Base-by-base conservation (phyloP, 2,113 vertebrate genomes). In the Blennius ocellaris region DNA sequence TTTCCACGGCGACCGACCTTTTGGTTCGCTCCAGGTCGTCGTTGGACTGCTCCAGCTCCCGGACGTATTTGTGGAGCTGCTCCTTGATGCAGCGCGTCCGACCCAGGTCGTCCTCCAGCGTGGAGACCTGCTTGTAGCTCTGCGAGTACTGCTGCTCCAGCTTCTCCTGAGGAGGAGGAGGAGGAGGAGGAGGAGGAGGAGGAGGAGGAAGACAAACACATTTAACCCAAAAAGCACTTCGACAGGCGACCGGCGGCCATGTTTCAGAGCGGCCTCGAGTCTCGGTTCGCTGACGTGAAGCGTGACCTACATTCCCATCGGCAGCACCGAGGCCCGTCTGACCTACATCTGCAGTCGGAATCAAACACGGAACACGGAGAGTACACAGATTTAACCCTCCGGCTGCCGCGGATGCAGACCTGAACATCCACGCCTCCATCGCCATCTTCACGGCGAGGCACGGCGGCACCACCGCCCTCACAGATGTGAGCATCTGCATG, bases 21-120 rank as follows among this genome's bases (percentile, higher is more conserved):
- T 99, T 99, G 7, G 97, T 97, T 83, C 98, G 93, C 87, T 99
- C 98, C 89, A 99, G 92, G 94, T 99, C 98, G 1, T 99, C 98
- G 2, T 99, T 99, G 87, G 97, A 96, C 92, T 99, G 98, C 82
- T 99, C 98, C 63, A 99, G 92, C 90, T 99, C 97, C 64, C 98
- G 69, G 67, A 99, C 98, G 0, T 99, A 99, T 91, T 98, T 99
- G 88, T 99, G 95, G 56, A 99, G 92, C 88, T 99, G 98, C 77
- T 99, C 98, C 87, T 99, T 99, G 89, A 99, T 97, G 87, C 96
- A 95, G 11, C 96, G 93, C 0, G 97, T 99, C 89, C 98, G 98
- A 74, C 95, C 95, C 76, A 99, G 89, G 84, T 99, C 97, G 54
- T 98, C 97, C 92, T 99, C 98, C 60, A 99, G 82, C 80, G 96